Base-by-base conservation (phyloP, 2,113 vertebrate species). In the Hemiscyllium ocellatum region DNA sequence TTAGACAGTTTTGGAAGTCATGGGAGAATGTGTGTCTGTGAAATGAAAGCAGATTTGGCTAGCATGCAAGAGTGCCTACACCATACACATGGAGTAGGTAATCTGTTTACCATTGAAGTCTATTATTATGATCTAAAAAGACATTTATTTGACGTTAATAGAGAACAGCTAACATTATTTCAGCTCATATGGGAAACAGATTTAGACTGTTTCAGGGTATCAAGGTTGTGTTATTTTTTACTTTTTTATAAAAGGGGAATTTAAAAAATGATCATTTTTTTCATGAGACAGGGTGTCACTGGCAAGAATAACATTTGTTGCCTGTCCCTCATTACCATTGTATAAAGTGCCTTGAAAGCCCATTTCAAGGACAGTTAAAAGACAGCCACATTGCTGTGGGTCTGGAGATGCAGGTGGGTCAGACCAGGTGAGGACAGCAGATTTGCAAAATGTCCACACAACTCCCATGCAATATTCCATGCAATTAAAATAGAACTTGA, bases 31-130 rank as follows among this genome's bases (percentile, higher is more conserved):
- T 37, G 8, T 83, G n/a, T 42, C 24, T 72, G 78, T 83, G 78
- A 37, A 37, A 83, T 42, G 78, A 37, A 42, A n/a, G 78, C n/a
- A 83, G 5, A 15, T 42, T 83, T 83, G 78, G 78, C 13, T 83
- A 83, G 78, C 1, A 1, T 37, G n/a, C n/a, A 42, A n/a, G n/a
- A 83, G n/a, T 37, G 78, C n/a, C 13, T 83, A n/a, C n/a, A 42
- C n/a, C 78, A 1, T 19, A 37, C n/a, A 83, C 78, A 42, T 15
- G 5, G 70, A 72, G n/a, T 10, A 83, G n/a, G 78, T 83, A 83
- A 83, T 83, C 78, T 42, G n/a, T 83, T 83, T 83, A n/a, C 78
- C 37, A 83, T 83, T 83, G n/a, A 83, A 83, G 78, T 83, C n/a
- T 42, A 83, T 33, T 76, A 76, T 76, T 83, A 83, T n/a, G 13